Evolutionary conservation across 2,113 vertebrate species (phyloP).

Genomic region (Physeter macrocephalus): DNA sequence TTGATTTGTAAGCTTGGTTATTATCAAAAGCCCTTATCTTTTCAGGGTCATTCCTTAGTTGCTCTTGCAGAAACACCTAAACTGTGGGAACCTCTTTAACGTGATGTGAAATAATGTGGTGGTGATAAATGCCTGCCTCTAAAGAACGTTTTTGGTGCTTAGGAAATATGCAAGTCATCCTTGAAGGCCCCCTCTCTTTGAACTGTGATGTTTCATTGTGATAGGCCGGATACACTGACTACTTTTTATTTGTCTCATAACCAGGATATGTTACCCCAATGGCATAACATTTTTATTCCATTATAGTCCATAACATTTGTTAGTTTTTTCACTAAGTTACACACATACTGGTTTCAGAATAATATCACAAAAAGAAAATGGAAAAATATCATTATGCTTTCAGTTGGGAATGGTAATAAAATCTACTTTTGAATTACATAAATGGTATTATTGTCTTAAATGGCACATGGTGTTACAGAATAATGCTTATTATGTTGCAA

Average conservation of each 20-base stretch:
- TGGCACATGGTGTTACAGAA: not conserved
- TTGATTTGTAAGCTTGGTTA: conserved; percentile 15
- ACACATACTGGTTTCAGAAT: not conserved
- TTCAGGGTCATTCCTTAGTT: not conserved
- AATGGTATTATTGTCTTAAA: not conserved
- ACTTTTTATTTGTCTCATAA: not conserved
- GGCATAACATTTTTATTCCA: not conserved
- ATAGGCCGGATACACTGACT: not conserved
- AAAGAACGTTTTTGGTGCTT: not conserved
- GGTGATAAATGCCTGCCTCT: not conserved
- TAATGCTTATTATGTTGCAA: not conserved
- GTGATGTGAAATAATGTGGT: not conserved
- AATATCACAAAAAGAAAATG: not conserved
- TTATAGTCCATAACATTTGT: not conserved
- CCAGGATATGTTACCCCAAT: not conserved
- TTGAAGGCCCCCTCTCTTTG: not conserved
- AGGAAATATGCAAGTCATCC: not conserved
- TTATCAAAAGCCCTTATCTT: not conserved
- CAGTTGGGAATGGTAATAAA: not conserved
- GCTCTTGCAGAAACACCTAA: not conserved
- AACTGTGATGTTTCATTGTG: not conserved
- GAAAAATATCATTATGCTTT: not conserved
- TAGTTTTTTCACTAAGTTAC: not conserved
- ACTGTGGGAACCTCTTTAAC: not conserved
- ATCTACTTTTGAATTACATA: not conserved